Percentiles rank a stretch among this genome's conserved stretches.
These are phyloP conservation scores for Chrysogorgia sp. DNA, from an alignment of 92 coral and sea anemone species.

Conservation along the genomic window DNA sequence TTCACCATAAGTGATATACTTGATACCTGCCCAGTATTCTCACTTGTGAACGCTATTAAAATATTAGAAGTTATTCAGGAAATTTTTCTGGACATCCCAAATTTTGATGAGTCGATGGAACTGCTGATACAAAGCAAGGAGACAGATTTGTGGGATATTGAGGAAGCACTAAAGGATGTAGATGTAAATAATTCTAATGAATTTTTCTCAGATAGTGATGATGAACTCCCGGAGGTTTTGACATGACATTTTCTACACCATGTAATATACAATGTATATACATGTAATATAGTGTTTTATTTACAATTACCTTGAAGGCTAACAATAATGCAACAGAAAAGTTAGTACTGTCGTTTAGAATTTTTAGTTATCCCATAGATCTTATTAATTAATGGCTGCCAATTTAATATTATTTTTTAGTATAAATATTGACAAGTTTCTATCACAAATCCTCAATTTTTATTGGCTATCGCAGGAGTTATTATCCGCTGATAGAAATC, in stretches of 20 bases:
- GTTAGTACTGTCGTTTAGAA: too few species aligned
- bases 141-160: not conserved
- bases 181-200: not conserved
- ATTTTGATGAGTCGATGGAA: constrained; percentile 60
- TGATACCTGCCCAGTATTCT: constrained; percentile 57
- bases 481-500: too few species aligned
- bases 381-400: too few species aligned
- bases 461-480: too few species aligned
- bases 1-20: constrained; percentile 53
- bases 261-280: not conserved
- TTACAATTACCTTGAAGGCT: too few species aligned
- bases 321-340: too few species aligned
- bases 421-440: too few species aligned
- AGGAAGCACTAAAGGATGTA: not conserved
- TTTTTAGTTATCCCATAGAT: too few species aligned
- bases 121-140: not conserved
- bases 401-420: too few species aligned
- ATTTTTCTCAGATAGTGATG: not conserved
- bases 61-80: constrained; percentile 54
- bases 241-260: not conserved
- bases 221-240: not conserved
- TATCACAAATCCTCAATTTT: too few species aligned
- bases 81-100: constrained; percentile 60
- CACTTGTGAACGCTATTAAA: constrained; percentile 45
- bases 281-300: not conserved